Percentiles rank a stretch among this genome's conserved stretches.
These are phyloP conservation scores for Scylla paramamosain DNA, from an alignment of 1,140 invertebrate species.

Conservation along the genomic window DNA sequence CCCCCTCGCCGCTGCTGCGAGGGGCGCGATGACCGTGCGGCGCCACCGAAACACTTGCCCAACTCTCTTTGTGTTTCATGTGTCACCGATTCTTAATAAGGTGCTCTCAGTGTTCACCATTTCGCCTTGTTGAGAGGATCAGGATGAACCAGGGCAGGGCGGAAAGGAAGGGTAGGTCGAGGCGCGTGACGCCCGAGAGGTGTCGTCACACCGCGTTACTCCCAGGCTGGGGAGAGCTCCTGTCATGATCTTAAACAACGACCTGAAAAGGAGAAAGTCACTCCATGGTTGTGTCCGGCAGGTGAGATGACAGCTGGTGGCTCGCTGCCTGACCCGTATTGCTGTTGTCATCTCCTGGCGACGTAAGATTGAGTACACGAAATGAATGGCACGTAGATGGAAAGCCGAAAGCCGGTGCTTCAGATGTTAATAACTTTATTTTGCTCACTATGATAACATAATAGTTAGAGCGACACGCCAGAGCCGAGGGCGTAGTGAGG, in stretches of 20 bases:
- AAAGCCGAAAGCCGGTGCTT: background rate
- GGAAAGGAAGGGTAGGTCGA: background rate
- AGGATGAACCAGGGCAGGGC: constrained; percentile 14
- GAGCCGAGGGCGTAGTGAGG: background rate
- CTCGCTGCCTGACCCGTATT: no score
- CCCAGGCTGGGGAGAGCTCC: no score
- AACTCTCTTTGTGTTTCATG: constrained; percentile 14
- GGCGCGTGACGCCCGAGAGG: background rate
- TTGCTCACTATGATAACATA: background rate
- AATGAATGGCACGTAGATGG: background rate
- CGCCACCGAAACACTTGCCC: constrained; percentile 8
- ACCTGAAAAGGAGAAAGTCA: no score
- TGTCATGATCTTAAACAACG: no score
- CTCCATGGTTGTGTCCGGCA: no score
- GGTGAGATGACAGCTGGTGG: no score
- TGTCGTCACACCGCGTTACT: background rate
- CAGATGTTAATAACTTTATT: background rate
- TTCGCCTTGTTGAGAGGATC: constrained; percentile 27
- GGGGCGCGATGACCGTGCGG: background rate
- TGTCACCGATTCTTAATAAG: constrained; percentile 22
- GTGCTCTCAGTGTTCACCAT: constrained; percentile 19
- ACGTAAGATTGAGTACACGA: background rate
- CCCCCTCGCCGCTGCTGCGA: background rate
- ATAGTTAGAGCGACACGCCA: background rate
- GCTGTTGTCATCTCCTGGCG: no score